Evolutionary conservation across 1,140 invertebrate species (phyloP).

Genomic region (Drosophila prosaltans): DNA sequence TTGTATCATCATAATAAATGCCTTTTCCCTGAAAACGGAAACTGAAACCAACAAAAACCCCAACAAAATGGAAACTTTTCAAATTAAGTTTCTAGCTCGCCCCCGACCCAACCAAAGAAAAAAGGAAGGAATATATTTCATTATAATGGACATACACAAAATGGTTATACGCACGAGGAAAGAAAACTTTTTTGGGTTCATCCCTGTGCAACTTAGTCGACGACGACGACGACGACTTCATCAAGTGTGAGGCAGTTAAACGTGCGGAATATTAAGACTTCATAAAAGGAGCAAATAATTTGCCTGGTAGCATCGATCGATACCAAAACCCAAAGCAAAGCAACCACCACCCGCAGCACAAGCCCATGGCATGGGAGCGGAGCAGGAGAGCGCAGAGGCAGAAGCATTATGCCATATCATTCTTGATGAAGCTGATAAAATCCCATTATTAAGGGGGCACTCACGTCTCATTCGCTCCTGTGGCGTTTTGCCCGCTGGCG

Average conservation of each 20-base stretch:
- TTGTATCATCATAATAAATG: conserved; percentile 82
- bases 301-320: conserved; percentile 52
- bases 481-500: conserved; percentile 52
- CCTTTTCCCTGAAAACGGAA: conserved; percentile 42
- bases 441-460: conserved; percentile 83
- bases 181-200: conserved; percentile 12
- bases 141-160: conserved; percentile 32
- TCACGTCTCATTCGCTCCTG: conserved; percentile 68
- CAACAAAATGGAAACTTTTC: conserved; percentile 63
- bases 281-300: conserved; percentile 78
- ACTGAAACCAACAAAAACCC: conserved; percentile 43
- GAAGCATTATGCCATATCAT: conserved; percentile 81
- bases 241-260: conserved; percentile 72
- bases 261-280: conserved; percentile 79
- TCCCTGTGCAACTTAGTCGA: no score
- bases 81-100: conserved; percentile 71
- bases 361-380: neutral
- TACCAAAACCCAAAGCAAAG: conserved; percentile 13
- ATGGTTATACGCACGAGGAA: conserved; percentile 26
- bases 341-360: neutral
- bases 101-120: conserved; percentile 13
- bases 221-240: neutral
- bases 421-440: conserved; percentile 83
- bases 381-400: neutral
- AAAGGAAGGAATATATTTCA: conserved; percentile 36